Percentiles rank a stretch among this genome's conserved stretches.
Evolutionary conservation across 2,888 invertebrate species (phyloP).

Genomic region (Drosophila diplacantha): DNA sequence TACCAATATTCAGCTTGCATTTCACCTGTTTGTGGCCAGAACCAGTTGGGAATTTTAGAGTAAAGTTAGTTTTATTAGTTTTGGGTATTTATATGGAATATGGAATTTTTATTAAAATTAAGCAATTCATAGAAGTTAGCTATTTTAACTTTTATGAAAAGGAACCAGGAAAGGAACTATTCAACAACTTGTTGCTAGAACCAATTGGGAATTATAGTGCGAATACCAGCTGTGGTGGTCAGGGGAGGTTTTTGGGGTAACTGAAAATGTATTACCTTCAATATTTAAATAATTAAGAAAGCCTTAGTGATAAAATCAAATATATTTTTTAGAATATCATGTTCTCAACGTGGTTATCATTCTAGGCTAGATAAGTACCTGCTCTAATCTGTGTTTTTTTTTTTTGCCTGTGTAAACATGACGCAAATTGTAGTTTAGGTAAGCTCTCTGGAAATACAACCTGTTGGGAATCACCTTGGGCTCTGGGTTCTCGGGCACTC

Average conservation of each 20-base stretch:
- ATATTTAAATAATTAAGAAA: not conserved
- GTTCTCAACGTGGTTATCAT: not conserved
- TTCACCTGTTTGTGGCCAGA: no score
- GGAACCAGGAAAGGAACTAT: not conserved
- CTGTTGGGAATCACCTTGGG: slow-evolving; percentile 31
- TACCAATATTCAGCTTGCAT: no score
- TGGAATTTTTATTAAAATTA: not conserved
- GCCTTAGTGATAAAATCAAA: not conserved
- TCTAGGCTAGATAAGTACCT: not conserved
- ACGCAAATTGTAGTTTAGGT: slow-evolving; percentile 12
- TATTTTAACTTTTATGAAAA: not conserved
- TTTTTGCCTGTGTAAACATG: slow-evolving; percentile 9
- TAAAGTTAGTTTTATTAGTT: no score
- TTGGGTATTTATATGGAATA: no score
- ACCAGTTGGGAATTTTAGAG: no score
- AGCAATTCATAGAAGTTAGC: not conserved
- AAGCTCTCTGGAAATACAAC: slow-evolving; percentile 19
- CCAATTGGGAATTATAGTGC: not conserved
- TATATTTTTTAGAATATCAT: not conserved
- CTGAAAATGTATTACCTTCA: not conserved
- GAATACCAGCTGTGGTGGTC: not conserved
- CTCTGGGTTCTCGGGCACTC: slow-evolving; percentile 14
- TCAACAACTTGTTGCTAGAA: not conserved
- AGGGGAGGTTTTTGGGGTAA: no score
- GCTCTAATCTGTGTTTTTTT: not conserved